phyloP scores from a whole-genome alignment of 2,888 invertebrate genomes.

The Toxonevra muliebris region DNA sequence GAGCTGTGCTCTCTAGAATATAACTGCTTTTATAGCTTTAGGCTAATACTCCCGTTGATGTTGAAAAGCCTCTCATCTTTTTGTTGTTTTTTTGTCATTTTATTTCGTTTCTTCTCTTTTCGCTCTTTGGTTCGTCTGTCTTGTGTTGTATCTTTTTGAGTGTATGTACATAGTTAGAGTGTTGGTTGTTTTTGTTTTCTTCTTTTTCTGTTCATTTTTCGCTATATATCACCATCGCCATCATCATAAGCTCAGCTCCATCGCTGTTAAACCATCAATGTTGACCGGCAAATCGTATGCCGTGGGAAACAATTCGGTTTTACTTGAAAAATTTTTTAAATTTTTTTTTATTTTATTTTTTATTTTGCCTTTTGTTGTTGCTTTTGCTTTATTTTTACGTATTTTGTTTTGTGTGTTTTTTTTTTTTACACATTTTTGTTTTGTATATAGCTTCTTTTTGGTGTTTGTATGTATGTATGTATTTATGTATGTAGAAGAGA shows the following conservation, averaged over 20 bases:
- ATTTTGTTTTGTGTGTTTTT: slow-evolving; percentile 87
- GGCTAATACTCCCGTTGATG: slow-evolving; percentile 40
- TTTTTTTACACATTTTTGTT: slow-evolving; percentile 54
- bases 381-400: slow-evolving; percentile 60
- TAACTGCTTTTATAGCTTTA: slow-evolving; percentile 42
- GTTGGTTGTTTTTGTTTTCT: slow-evolving; percentile 11
- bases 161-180: not conserved
- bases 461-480: not conserved
- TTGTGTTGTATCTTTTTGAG: slow-evolving; percentile 22
- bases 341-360: slow-evolving; percentile 40
- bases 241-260: slow-evolving; percentile 28
- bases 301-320: slow-evolving; percentile 67
- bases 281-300: slow-evolving; percentile 67
- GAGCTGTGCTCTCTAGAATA: slow-evolving; percentile 15
- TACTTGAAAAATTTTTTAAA: slow-evolving; percentile 59
- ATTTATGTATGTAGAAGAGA: not conserved
- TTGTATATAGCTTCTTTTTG: slow-evolving; percentile 34
- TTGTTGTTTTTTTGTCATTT: not conserved
- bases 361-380: slow-evolving; percentile 47
- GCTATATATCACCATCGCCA: slow-evolving; percentile 35
- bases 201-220: slow-evolving; percentile 25
- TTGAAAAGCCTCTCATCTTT: slow-evolving; percentile 10
- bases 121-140: slow-evolving; percentile 5
- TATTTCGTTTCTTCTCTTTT: not conserved
- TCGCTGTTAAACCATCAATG: slow-evolving; percentile 58